Base-by-base conservation (phyloP, 2,888 invertebrate genomes). In the Rutpela maculata region DNA sequence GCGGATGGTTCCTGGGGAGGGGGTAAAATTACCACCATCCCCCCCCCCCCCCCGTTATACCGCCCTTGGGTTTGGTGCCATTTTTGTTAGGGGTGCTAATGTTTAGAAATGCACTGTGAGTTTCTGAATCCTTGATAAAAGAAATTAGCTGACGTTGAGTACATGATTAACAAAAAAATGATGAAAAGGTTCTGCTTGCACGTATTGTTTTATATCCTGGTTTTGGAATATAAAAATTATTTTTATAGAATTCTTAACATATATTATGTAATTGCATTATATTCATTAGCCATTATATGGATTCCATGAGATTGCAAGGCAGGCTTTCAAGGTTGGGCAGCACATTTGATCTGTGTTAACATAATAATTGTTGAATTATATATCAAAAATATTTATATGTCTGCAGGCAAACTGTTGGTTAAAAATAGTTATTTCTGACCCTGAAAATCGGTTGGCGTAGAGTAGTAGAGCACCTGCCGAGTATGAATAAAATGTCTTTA, bases 261-360 rank as follows among this genome's bases (percentile, higher is more conserved):
- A 18, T 11, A 59, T 66, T 35, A 66, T n/a, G 22, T 12, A 66
- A 66, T 19, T 66, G 66, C 50, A 66, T 43, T 50, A 19, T 10
- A 43, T 56, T 62, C 5, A n/a, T 26, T 67, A 50, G 10, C 18
- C 55, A 57, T 59, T 60, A 43, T 19, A 70, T 38, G 18, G 38
- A 62, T 69, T 63, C 63, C 43, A 56, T 31, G 63, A 56, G 69
- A 75, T 69, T 69, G 26, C 69, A 38, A 57, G 75, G 69, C 69
- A 63, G 63, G 75, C 63, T 75, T 65, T 67, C 75, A 75, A 75
- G 75, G 75, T 69, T 69, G 55, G 17, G 63, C 18, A n/a, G 18
- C 43, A 67, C 55, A 67, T 67, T 67, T 22, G 19, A 50, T 22
- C 12, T 50, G 43, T 67, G 18, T 65, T 50, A 50, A 67, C 6